Conservation (phyloP, 92 coral and sea anemone species). For the Palythoa caribaeorum region DNA sequence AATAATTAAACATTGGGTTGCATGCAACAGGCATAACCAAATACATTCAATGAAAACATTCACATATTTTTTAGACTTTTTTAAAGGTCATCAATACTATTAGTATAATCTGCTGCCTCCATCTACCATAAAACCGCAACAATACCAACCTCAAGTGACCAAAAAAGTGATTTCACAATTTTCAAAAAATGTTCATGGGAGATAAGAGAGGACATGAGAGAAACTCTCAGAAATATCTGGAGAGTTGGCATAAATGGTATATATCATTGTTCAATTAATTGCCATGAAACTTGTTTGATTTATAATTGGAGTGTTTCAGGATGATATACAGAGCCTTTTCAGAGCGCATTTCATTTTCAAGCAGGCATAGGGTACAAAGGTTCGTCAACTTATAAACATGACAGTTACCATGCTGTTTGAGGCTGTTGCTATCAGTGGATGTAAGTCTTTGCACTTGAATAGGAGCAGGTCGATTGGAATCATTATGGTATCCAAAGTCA, state of each 20-base stretch:
- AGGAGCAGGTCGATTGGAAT: background rate
- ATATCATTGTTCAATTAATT: background rate
- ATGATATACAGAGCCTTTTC: conserved; percentile 10
- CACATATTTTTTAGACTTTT: background rate
- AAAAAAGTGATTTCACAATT: background rate
- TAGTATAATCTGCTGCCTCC: conserved; percentile 1
- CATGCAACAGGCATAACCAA: conserved; percentile 8
- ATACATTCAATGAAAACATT: background rate
- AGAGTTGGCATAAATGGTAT: conserved; percentile 6
- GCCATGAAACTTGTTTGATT: conserved; percentile 1
- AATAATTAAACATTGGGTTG: conserved; percentile 18
- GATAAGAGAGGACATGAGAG: conserved; percentile 6
- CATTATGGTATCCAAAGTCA: background rate
- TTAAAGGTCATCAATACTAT: conserved; percentile 2
- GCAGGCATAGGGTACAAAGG: background rate
- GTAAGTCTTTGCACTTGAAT: conserved; percentile 54
- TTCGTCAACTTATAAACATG: background rate
- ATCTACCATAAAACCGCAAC: background rate
- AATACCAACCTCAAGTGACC: conserved; percentile 4
- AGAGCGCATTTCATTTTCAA: background rate
- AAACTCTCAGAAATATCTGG: conserved; percentile 6
- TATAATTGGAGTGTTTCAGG: background rate
- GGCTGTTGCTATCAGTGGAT: conserved; percentile 63
- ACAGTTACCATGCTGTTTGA: conserved; percentile 70
- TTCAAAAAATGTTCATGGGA: conserved; percentile 4